phyloP scores from a whole-genome alignment of 2,888 invertebrate species.

The Drosophila paramelanica region DNA sequence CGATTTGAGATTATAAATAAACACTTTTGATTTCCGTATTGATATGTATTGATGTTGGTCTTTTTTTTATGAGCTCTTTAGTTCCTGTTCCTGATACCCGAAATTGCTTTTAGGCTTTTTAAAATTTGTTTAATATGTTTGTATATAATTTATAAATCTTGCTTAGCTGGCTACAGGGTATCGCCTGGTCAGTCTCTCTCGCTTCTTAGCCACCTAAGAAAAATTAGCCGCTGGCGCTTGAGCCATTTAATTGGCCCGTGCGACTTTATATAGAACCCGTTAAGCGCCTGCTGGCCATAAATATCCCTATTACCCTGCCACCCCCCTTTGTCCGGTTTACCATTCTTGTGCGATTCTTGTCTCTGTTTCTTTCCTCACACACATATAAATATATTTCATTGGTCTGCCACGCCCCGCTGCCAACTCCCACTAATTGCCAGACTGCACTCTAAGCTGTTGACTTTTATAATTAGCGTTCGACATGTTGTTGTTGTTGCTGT shows the following conservation, averaged over 20 bases:
- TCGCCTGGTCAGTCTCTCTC: background rate
- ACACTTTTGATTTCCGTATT: too few relatives aligned
- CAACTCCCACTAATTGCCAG: conserved; percentile 9
- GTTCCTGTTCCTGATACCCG: too few relatives aligned
- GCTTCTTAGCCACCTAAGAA: conserved; percentile 34
- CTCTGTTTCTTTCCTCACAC: background rate
- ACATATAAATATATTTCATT: conserved; percentile 46
- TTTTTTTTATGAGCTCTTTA: too few relatives aligned
- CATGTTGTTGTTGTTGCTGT: conserved; percentile 18
- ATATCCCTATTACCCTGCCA: background rate
- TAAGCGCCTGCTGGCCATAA: conserved; percentile 22
- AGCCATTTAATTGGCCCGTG: conserved; percentile 66
- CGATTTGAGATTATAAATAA: too few relatives aligned
- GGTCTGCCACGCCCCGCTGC: conserved; percentile 28
- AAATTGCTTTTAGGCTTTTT: too few relatives aligned
- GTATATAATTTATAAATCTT: too few relatives aligned
- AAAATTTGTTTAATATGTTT: too few relatives aligned
- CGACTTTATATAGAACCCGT: conserved; percentile 46
- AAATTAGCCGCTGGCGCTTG: conserved; percentile 62
- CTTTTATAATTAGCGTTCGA: conserved; percentile 63
- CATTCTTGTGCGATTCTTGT: background rate
- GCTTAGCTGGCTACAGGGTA: background rate
- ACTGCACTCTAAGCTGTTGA: conserved; percentile 37
- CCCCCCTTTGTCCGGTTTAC: background rate
- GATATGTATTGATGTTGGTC: too few relatives aligned